Percentiles rank a stretch among this genome's conserved stretches.
These are phyloP conservation scores for Pseudopleuronectes americanus DNA, from an alignment of 2,797 vertebrate species.

Conservation along the genomic window DNA sequence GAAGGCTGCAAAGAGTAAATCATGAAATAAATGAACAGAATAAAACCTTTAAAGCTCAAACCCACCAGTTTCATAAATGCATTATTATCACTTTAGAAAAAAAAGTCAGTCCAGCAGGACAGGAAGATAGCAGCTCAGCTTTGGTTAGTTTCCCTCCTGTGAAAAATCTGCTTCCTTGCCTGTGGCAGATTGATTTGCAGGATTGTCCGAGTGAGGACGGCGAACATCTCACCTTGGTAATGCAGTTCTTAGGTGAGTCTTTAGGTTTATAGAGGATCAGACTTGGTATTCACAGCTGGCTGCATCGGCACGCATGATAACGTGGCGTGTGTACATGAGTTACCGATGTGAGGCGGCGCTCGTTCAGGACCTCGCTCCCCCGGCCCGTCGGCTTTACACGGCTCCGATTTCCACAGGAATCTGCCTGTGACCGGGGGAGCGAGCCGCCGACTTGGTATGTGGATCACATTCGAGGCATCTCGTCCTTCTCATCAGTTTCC, in stretches of 20 bases:
- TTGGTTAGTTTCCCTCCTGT: conserved; percentile 20
- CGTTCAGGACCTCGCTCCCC: conserved; percentile 41
- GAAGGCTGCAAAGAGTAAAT: not conserved
- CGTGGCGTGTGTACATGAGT: conserved; percentile 44
- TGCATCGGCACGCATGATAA: conserved; percentile 48
- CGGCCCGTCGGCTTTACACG: conserved; percentile 55
- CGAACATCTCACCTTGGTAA: conserved; percentile 53
- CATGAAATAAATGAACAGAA: not conserved
- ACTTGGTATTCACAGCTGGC: conserved; percentile 64
- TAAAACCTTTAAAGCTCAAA: not conserved
- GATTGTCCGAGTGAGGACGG: conserved; percentile 28
- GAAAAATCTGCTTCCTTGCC: conserved; percentile 36
- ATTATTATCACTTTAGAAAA: not conserved
- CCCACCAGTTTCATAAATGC: not conserved
- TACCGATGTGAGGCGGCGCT: conserved; percentile 57
- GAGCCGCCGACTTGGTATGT: conserved; percentile 52
- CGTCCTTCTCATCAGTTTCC: conserved; percentile 66
- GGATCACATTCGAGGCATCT: conserved; percentile 65
- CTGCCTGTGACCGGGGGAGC: conserved; percentile 31
- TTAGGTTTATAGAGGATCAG: conserved; percentile 51
- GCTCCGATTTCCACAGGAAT: conserved; percentile 58
- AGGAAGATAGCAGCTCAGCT: conserved; percentile 17
- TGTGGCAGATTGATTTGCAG: conserved; percentile 58
- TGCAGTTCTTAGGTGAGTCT: conserved; percentile 54
- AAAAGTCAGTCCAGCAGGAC: conserved; percentile 2